Evolutionary conservation across 2,888 invertebrate genomes (phyloP), one percentile per base, ranked within the genome.

Genomic region (Amiota mariae): DNA sequence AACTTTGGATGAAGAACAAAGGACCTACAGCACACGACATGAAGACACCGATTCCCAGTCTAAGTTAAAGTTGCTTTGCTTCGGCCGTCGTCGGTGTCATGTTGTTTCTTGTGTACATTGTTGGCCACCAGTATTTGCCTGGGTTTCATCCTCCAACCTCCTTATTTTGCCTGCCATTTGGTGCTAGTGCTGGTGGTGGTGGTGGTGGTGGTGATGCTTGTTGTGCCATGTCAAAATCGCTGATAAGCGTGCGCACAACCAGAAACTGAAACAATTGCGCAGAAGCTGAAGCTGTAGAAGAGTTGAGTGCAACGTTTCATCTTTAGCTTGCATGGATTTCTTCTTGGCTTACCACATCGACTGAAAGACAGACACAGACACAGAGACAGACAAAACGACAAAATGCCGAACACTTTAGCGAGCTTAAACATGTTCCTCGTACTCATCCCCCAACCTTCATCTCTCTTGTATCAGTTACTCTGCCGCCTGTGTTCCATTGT

Each of bases 341-440:
- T 48, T 36, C 36, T 36, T 36, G 8, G 36, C 36, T 36, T 36
- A 36, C 36, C 36, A 36, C 36, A 66, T 18, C 48, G 66, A 20
- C 15, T 4, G 4, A 48, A 66, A 48, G 66, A 66, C 66, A 72
- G 77, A 85, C 85, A 85, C n/a, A n/a, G n/a, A n/a, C n/a, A n/a
- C n/a, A n/a, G n/a, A 48, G 66, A 66, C 66, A 72, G 77, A 85
- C 85, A 85, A 82, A 81, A 84, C 82, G 81, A 85, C 85, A 85
- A 82, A 81, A 84, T 82, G 81, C 76, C 82, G 78, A 83, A 83
- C 83, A 83, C 83, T 83, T 83, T 83, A 83, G 83, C 85, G 84
- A 80, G 75, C 79, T 80, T 83, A 83, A 80, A 80, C 79, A 81
- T 81, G 81, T 81, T 59, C 47, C 24, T 13, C 24, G 70, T 13